Conservation (phyloP, 1,140 invertebrate genomes). For the Drosophila nasuta region DNA sequence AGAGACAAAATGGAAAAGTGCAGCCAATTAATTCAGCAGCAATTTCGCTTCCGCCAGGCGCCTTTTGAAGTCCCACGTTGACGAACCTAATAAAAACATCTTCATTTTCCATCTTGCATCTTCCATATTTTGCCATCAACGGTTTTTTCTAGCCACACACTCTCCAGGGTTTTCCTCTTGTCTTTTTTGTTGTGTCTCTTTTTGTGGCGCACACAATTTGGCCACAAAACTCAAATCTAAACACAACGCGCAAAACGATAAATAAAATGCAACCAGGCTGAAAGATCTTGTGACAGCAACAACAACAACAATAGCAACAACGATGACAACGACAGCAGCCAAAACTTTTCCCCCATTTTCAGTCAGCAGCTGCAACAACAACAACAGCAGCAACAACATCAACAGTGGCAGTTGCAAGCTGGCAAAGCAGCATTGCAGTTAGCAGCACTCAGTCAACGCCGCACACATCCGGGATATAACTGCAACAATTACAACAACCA, state of each 20-base stretch:
- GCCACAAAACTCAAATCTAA: constrained; percentile 22
- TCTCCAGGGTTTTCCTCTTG: constrained; percentile 1
- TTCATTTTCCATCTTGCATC: constrained; percentile 21
- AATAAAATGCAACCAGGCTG: constrained; percentile 43
- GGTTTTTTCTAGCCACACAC: neutral
- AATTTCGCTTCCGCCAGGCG: constrained; percentile 36
- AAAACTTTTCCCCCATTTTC: constrained; percentile 45
- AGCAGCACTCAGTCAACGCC: constrained; percentile 35
- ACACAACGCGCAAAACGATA: constrained; percentile 28
- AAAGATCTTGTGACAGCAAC: constrained; percentile 46
- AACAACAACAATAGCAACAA: constrained; percentile 13
- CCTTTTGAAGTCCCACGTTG: constrained; percentile 40
- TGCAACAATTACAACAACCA: constrained; percentile 16
- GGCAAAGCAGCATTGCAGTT: constrained; percentile 23
- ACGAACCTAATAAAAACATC: constrained; percentile 28
- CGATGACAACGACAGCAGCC: constrained; percentile 20
- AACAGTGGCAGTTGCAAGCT: constrained; percentile 2
- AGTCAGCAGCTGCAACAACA: constrained; percentile 27
- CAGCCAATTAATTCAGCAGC: constrained; percentile 42
- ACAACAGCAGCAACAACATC: neutral
- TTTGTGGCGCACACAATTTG: neutral
- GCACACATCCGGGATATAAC: constrained; percentile 42
- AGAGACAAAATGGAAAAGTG: constrained; percentile 26
- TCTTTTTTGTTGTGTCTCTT: neutral
- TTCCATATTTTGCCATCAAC: constrained; percentile 18